phyloP scores from a whole-genome alignment of 2,888 invertebrate species.

The Chaetogeoica ovagalla region DNA sequence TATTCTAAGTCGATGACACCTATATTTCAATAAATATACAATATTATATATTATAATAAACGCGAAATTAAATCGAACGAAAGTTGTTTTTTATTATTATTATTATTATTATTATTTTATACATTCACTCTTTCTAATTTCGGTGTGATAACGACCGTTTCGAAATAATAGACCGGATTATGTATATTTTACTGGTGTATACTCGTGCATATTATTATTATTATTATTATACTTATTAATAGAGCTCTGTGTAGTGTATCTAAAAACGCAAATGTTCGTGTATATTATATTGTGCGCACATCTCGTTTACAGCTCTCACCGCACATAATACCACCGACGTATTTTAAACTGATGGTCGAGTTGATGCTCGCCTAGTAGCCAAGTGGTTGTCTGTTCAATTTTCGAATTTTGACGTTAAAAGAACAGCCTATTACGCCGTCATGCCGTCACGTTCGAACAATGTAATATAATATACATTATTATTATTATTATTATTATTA shows the following conservation, averaged over 20 bases:
- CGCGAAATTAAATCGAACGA: constrained; percentile 35
- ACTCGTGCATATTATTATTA: not conserved
- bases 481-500: constrained; percentile 1
- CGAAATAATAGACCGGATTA: constrained; percentile 43
- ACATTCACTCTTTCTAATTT: constrained; percentile 43
- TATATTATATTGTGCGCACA: not conserved
- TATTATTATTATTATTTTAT: not conserved
- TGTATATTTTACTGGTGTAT: not conserved
- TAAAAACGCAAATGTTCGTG: not conserved
- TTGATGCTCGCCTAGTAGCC: constrained; percentile 20
- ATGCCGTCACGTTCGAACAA: constrained; percentile 46
- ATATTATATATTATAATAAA: no score
- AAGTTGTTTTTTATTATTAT: not conserved
- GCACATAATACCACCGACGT: no score
- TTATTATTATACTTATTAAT: no score
- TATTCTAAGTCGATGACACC: no score
- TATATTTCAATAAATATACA: no score
- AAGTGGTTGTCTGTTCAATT: constrained; percentile 18
- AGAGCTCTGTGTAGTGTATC: no score
- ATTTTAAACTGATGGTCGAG: constrained; percentile 20
- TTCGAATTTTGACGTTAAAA: constrained; percentile 50
- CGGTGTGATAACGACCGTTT: constrained; percentile 35
- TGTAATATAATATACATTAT: not conserved
- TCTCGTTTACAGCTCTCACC: constrained; percentile 31
- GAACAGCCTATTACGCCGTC: constrained; percentile 45